Percentiles rank a stretch among this genome's conserved stretches.
Evolutionary conservation across 2,888 invertebrate genomes (phyloP).

Genomic region (Hipparchia sbordonii): DNA sequence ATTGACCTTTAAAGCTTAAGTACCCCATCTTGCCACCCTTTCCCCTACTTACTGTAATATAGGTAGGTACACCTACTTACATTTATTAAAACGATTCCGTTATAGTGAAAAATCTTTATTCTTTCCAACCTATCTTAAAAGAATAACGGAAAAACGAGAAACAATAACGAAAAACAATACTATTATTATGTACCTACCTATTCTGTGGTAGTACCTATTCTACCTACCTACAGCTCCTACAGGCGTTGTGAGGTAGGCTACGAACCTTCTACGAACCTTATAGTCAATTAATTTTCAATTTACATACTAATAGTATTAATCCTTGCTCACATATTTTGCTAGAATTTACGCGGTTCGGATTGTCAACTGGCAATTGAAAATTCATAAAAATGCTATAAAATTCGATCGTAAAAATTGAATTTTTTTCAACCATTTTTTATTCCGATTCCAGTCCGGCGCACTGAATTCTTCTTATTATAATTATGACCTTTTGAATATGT

Average conservation of each 20-base stretch:
- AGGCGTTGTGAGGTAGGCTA: constrained; percentile 36
- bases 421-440: constrained; percentile 54
- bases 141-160: no score
- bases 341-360: constrained; percentile 74
- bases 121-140: no score
- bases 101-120: no score
- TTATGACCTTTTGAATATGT: constrained; percentile 26
- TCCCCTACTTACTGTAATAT: no score
- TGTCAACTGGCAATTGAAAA: constrained; percentile 77
- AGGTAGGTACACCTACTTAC: no score
- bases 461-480: constrained; percentile 22
- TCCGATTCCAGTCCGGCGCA: constrained; percentile 37
- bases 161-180: no score
- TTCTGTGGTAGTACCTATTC: no score
- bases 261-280: constrained; percentile 28
- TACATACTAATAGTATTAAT: constrained; percentile 70
- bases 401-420: constrained; percentile 67
- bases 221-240: constrained; percentile 32
- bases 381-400: constrained; percentile 77
- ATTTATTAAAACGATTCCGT: no score
- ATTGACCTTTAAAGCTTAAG: no score
- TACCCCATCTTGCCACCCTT: no score
- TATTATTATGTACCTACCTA: no score
- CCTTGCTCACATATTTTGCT: constrained; percentile 70
- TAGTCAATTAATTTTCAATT: constrained; percentile 63